phyloP scores from a whole-genome alignment of 2,113 vertebrate genomes.

The Tetrao urogallus region DNA sequence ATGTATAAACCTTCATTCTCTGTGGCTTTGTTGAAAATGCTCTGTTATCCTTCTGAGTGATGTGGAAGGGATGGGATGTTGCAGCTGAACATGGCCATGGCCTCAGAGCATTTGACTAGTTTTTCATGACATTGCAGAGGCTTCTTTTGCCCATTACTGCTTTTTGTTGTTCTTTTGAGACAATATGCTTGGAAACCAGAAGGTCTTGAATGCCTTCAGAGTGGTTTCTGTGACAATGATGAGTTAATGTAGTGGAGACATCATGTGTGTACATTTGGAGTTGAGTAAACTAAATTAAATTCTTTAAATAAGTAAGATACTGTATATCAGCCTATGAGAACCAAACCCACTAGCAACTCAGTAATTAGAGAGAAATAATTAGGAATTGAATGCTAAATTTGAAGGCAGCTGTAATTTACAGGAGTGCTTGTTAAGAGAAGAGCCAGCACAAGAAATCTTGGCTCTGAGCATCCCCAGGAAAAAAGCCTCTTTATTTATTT shows the following conservation, averaged over 20 bases:
- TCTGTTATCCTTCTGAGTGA: neutral
- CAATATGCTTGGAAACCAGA: neutral
- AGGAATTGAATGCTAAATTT: neutral
- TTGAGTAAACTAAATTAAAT: neutral
- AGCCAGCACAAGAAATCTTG: constrained; percentile 24
- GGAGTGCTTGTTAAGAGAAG: constrained; percentile 34
- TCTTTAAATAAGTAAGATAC: neutral
- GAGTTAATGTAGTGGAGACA: neutral
- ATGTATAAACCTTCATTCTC: neutral
- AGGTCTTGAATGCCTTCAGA: neutral
- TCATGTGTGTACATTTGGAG: neutral
- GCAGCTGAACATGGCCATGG: neutral
- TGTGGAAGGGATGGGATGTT: neutral
- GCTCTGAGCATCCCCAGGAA: neutral
- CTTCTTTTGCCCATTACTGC: neutral
- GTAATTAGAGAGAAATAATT: constrained; percentile 29
- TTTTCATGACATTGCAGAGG: neutral
- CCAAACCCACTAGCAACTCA: neutral
- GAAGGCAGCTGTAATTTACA: neutral
- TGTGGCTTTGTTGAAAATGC: neutral
- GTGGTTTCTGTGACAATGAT: neutral
- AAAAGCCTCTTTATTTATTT: neutral
- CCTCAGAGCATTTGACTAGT: neutral
- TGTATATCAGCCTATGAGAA: neutral
- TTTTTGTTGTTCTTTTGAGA: neutral